phyloP scores from a whole-genome alignment of 64 coral and sea anemone genomes.

The Stylophora pistillata region DNA sequence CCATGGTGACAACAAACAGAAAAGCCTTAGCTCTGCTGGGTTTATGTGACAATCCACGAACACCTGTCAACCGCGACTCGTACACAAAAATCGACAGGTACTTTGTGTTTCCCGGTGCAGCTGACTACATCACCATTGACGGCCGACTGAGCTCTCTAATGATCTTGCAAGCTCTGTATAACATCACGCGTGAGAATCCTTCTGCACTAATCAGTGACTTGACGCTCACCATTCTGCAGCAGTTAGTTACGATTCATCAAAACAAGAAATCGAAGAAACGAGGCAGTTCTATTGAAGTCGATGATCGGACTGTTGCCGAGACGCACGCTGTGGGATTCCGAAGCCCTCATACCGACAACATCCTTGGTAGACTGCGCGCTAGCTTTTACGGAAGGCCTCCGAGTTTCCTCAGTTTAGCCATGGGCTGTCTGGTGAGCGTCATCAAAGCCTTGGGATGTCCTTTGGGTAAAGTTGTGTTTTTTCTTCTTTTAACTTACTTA shows the following conservation, averaged over 20 bases:
- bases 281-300: slow-evolving; percentile 50
- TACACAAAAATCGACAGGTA: slow-evolving; percentile 67
- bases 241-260: slow-evolving; percentile 60
- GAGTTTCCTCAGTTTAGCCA: slow-evolving; percentile 58
- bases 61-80: slow-evolving; percentile 8
- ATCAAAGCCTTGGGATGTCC: slow-evolving; percentile 83
- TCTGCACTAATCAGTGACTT: slow-evolving; percentile 61
- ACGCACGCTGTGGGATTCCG: slow-evolving; percentile 73
- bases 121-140: slow-evolving; percentile 88
- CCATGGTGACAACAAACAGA: not conserved
- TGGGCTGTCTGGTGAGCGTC: slow-evolving; percentile 71
- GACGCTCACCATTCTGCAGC: slow-evolving; percentile 21
- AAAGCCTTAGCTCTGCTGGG: not conserved
- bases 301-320: slow-evolving; percentile 88
- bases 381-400: slow-evolving; percentile 89
- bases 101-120: slow-evolving; percentile 77
- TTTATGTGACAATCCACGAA: not conserved
- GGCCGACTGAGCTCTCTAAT: slow-evolving; percentile 80
- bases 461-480: slow-evolving; percentile 56
- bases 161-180: slow-evolving; percentile 78
- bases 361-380: slow-evolving; percentile 72
- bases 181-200: slow-evolving; percentile 69
- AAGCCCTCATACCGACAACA: slow-evolving; percentile 77
- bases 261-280: slow-evolving; percentile 43
- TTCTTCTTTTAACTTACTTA: no score